Conservation (phyloP, 2,113 vertebrate genomes). For the Boulengeromyrus knoepffleri region DNA sequence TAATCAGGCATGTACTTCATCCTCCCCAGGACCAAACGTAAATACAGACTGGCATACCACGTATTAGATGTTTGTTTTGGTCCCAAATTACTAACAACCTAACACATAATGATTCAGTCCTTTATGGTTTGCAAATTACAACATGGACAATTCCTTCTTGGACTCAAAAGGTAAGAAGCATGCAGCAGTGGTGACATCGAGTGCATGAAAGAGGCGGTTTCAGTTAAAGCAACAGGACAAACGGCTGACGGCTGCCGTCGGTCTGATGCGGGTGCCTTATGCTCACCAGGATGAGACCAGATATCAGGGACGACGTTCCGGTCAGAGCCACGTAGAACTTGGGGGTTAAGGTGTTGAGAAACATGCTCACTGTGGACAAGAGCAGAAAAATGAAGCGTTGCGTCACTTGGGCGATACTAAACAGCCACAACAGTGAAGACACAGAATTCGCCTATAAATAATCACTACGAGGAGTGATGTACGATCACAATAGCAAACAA, state of each 20-base stretch:
- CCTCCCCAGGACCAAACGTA: neutral
- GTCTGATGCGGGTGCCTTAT: neutral
- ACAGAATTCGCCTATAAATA: neutral
- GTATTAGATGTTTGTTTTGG: neutral
- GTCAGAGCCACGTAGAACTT: constrained; percentile 98
- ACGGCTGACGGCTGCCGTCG: neutral
- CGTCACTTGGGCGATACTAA: neutral
- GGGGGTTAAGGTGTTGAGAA: constrained; percentile 96
- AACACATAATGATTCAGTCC: neutral
- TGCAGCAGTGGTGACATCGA: neutral
- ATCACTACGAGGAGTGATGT: neutral
- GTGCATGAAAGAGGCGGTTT: neutral
- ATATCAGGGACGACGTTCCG: constrained; percentile 95
- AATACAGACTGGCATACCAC: neutral
- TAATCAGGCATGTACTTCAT: neutral
- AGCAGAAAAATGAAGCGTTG: constrained; percentile 31
- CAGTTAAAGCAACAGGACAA: neutral
- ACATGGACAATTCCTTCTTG: neutral
- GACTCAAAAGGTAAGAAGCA: neutral
- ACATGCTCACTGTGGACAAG: constrained; percentile 86
- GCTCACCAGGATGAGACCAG: constrained; percentile 97
- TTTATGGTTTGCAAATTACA: neutral
- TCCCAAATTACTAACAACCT: neutral
- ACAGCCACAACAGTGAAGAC: neutral
- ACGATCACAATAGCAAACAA: neutral